Conservation (phyloP, 1,140 invertebrate genomes). For the Procambarus clarkii region DNA sequence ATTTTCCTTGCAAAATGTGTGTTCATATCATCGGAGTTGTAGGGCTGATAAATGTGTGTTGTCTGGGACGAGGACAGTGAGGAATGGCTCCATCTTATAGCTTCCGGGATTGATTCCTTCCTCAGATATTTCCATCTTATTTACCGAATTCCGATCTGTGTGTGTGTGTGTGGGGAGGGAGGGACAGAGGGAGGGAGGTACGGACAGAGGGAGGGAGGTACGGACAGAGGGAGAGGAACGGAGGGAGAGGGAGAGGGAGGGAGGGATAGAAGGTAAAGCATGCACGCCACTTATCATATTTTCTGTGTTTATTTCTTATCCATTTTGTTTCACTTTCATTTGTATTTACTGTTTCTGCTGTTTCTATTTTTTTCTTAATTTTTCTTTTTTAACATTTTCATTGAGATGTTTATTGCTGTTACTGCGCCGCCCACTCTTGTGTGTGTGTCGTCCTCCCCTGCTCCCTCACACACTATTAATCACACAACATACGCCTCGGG, state of each 20-base stretch:
- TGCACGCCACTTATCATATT: too few species aligned
- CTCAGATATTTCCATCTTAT: background rate
- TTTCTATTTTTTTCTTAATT: too few species aligned
- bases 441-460: too few species aligned
- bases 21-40: background rate
- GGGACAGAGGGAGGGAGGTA: too few species aligned
- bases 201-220: background rate
- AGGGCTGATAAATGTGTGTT: background rate
- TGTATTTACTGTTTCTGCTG: too few species aligned
- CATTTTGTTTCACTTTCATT: too few species aligned
- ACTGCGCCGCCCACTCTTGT: too few species aligned
- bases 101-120: background rate
- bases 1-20: background rate
- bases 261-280: background rate
- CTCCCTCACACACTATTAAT: too few species aligned
- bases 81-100: background rate
- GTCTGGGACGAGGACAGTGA: background rate
- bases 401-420: too few species aligned
- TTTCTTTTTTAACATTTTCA: too few species aligned
- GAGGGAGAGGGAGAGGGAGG: background rate
- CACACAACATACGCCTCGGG: too few species aligned
- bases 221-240: background rate
- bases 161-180: background rate
- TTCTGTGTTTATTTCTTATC: too few species aligned
- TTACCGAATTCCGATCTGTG: background rate